A percentile compares a stretch with the other conserved stretches of the same genome.
phyloP scores from a whole-genome alignment of 2,888 invertebrate genomes.

The Habroteleia sp. region DNA sequence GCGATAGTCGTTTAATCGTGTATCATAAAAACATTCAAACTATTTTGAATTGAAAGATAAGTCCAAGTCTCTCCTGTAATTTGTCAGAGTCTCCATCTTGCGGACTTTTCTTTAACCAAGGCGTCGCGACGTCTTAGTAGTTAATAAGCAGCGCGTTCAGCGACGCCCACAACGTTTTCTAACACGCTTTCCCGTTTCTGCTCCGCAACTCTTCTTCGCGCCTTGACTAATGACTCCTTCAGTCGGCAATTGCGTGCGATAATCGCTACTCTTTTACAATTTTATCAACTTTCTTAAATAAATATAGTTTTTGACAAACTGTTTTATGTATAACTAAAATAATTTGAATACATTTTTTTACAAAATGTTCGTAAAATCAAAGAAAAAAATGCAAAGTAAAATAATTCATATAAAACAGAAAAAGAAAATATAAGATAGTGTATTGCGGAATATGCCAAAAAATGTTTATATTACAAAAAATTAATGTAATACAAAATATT shows the following conservation, averaged over 20 bases:
- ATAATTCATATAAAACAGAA: too few relatives aligned
- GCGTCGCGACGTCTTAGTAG: conserved; percentile 77
- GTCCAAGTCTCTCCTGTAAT: conserved; percentile 43
- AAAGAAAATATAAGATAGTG: too few relatives aligned
- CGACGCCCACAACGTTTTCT: conserved; percentile 56
- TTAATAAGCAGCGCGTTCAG: conserved; percentile 71
- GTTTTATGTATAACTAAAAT: neutral
- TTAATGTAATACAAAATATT: too few relatives aligned
- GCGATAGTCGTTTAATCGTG: too few relatives aligned
- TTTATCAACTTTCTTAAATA: conserved; percentile 36
- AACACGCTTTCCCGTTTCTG: conserved; percentile 46
- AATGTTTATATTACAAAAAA: too few relatives aligned
- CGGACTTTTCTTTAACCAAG: conserved; percentile 77
- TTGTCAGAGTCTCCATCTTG: conserved; percentile 76
- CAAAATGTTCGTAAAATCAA: neutral
- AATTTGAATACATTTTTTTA: neutral
- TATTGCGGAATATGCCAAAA: too few relatives aligned
- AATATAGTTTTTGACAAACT: neutral
- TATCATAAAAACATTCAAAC: neutral
- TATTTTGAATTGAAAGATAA: conserved; percentile 11
- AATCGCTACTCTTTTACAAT: conserved; percentile 13
- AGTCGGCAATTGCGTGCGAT: conserved; percentile 55
- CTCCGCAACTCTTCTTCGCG: conserved; percentile 49
- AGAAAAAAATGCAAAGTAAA: too few relatives aligned
- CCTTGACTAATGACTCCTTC: conserved; percentile 47